Evolutionary conservation across 1,140 invertebrate species (phyloP).

Genomic region (Andricus grossulariae): DNA sequence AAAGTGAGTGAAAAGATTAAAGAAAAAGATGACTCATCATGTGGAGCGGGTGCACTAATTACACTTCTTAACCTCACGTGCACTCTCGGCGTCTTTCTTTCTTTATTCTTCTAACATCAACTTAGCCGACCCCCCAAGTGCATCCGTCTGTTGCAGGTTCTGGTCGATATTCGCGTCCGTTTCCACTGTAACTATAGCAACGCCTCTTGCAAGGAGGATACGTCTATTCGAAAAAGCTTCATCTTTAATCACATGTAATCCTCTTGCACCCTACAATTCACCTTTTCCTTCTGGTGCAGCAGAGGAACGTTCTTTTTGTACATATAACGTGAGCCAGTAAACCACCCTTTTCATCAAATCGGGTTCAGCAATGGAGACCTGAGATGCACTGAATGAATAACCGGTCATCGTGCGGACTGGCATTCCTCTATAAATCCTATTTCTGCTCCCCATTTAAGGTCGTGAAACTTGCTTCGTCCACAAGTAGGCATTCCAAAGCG

Average conservation of each 20-base stretch:
- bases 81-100: conserved; percentile 40
- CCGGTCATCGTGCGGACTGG: conserved; percentile 7
- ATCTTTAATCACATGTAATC: conserved; percentile 62
- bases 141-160: conserved; percentile 59
- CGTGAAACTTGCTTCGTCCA: background rate
- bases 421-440: conserved; percentile 22
- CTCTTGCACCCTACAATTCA: conserved; percentile 25
- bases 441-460: background rate
- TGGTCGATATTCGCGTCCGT: conserved; percentile 66
- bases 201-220: conserved; percentile 58
- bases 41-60: conserved; percentile 57
- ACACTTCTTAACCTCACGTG: conserved; percentile 38
- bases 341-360: conserved; percentile 1
- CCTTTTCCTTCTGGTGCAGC: background rate
- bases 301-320: background rate
- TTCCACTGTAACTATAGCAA: conserved; percentile 70
- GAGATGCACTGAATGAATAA: conserved; percentile 2
- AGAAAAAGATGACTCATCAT: conserved; percentile 24
- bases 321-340: background rate
- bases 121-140: conserved; percentile 45
- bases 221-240: conserved; percentile 62
- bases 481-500: background rate
- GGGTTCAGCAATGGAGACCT: background rate
- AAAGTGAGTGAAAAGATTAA: background rate
- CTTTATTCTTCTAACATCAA: conserved; percentile 41